Conservation (phyloP, 2,888 invertebrate species). For the Drosophila setosimentum region DNA sequence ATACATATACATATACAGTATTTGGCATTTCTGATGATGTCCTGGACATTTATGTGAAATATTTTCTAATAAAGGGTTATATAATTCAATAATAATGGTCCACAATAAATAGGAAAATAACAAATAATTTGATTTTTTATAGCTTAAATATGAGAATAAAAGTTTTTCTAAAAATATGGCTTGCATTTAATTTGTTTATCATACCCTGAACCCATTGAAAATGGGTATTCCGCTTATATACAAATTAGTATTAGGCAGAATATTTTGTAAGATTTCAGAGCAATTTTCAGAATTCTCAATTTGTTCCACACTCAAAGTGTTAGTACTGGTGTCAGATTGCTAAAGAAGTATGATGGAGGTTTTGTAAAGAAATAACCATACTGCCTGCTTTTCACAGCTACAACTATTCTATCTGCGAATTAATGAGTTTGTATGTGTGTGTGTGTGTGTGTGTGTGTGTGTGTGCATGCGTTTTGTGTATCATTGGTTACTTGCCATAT, state of each 20-base stretch:
- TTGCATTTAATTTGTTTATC: background rate
- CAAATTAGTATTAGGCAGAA: background rate
- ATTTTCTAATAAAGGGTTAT: background rate
- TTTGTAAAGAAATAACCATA: background rate
- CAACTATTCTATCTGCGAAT: background rate
- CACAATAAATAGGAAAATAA: background rate
- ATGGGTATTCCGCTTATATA: too few relatives aligned
- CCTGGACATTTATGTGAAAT: background rate
- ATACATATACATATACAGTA: background rate
- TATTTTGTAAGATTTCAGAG: background rate
- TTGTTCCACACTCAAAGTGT: background rate
- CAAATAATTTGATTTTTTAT: background rate
- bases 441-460: conserved; percentile 6
- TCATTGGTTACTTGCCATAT: conserved; percentile 40
- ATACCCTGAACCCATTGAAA: too few relatives aligned
- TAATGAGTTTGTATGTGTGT: background rate
- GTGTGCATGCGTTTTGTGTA: background rate
- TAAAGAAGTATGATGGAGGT: background rate
- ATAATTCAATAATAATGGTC: background rate
- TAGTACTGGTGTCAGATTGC: background rate
- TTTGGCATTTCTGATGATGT: background rate
- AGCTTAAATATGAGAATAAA: too few relatives aligned
- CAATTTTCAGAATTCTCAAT: background rate
- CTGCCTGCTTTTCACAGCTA: background rate
- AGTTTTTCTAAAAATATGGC: too few relatives aligned